Evolutionary conservation across 1,140 invertebrate genomes (phyloP), one percentile per base, ranked within the genome.

Genomic region (Stenopsyche tienmushanensis): DNA sequence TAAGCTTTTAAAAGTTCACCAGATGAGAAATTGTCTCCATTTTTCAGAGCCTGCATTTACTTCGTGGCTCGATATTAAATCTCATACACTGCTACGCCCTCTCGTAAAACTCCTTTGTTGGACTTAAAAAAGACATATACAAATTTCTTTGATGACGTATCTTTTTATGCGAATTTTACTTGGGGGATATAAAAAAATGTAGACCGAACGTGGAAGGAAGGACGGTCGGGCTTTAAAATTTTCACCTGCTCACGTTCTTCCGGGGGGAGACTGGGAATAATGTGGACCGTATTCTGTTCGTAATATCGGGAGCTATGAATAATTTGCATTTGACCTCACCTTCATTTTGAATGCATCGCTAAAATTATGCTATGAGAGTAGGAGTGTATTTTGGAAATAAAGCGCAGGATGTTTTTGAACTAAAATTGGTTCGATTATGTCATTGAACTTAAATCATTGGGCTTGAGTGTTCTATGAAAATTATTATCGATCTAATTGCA

Each of bases 21-120:
- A 54, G 67, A 58, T 62, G 67, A 69, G 65, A 69, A 69, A 69
- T 69, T 62, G 64, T 41, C 52, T 49, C 59, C 62, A 65, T 65
- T 69, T 69, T 69, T 65, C 60, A 62, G 7, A 65, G 62, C 42
- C 21, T 50, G 42, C 54, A 64, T 64, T 64, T 58, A 60, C 65
- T 54, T 49, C 25, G 3, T 10, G 45, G 41, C 54, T 50, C 34
- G 44, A 63, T 68, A 64, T 64, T 60, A 68, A 68, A 69, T 65
- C 62, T 69, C 67, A 62, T 62, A 57, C 58, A 55, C 53, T 59
- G 52, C 60, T 44, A 50, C 53, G 62, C 59, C 59, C 59, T 17
- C 66, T 64, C 60, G 53, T 42, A 44, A 60, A 64, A 62, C 23
- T 42, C 62, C 25, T 68, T 64, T 68, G 55, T 68, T 26, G 45